Evolutionary conservation across 2,797 vertebrate genomes (phyloP).

Genomic region (Galagoides demidoff): DNA sequence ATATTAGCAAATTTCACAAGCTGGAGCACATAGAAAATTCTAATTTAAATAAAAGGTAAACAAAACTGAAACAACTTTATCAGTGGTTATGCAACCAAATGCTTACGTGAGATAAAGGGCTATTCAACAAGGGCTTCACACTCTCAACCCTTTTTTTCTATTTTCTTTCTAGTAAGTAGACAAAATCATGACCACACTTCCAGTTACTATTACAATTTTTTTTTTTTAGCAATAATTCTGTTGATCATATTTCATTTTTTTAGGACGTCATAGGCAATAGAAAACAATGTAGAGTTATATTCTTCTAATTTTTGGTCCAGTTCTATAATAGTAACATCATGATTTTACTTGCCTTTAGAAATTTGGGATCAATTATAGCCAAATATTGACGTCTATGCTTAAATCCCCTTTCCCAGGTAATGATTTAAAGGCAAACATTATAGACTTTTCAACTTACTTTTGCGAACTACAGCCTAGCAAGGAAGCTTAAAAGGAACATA

Average conservation of each 20-base stretch:
- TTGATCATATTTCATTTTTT: background rate
- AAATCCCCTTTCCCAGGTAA: background rate
- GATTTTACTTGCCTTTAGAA: constrained; percentile 48
- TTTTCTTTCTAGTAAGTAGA: background rate
- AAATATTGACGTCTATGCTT: background rate
- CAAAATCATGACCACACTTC: background rate
- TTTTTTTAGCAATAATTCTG: background rate
- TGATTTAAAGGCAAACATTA: constrained; percentile 26
- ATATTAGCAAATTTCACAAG: constrained; percentile 2
- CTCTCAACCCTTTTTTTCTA: background rate
- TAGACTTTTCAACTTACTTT: constrained; percentile 25
- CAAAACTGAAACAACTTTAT: background rate
- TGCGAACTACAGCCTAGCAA: background rate
- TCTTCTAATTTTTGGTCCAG: background rate
- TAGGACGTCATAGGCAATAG: background rate
- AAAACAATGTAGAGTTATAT: background rate
- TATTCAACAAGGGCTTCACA: background rate
- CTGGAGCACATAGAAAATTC: background rate
- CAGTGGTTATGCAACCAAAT: background rate
- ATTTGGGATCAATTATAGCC: background rate
- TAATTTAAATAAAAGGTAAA: constrained; percentile 10
- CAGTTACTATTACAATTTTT: constrained; percentile 26
- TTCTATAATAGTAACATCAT: background rate
- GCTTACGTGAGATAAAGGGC: background rate
- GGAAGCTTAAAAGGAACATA: constrained; percentile 33